A percentile compares a stretch with the other conserved stretches of the same genome.
phyloP scores from a whole-genome alignment of 35 echinoderm and acorn worm species.

The Apostichopus californicus region DNA sequence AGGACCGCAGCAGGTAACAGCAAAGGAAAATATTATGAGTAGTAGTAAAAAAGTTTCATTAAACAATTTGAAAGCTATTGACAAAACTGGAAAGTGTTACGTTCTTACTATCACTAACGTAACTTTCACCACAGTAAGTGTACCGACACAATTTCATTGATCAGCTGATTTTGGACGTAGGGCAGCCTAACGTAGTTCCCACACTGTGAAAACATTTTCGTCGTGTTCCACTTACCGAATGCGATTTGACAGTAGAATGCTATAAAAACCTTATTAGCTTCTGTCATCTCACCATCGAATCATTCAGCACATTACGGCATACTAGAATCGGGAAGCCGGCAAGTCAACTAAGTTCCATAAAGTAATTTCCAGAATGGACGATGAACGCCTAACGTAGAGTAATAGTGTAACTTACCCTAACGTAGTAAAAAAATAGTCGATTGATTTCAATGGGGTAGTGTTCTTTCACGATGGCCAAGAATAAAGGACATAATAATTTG shows the following conservation, averaged over 20 bases:
- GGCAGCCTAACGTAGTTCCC: neutral
- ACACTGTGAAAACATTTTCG: neutral
- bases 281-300: neutral
- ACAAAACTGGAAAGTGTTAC: too few relatives aligned
- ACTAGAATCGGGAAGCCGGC: neutral
- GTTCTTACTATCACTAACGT: neutral
- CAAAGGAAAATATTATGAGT: too few relatives aligned
- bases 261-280: neutral
- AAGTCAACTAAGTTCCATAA: neutral
- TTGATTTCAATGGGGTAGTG: neutral
- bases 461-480: neutral
- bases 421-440: neutral
- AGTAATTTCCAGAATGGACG: neutral
- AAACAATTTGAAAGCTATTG: too few relatives aligned
- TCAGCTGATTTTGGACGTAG: neutral
- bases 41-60: too few relatives aligned
- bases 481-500: neutral
- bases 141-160: neutral
- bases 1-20: too few relatives aligned
- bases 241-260: neutral
- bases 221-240: neutral
- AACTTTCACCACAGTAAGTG: neutral
- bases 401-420: neutral
- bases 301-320: neutral
- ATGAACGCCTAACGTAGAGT: neutral